Conservation (phyloP, 2,888 invertebrate species). For the Standfussiana lucernea region DNA sequence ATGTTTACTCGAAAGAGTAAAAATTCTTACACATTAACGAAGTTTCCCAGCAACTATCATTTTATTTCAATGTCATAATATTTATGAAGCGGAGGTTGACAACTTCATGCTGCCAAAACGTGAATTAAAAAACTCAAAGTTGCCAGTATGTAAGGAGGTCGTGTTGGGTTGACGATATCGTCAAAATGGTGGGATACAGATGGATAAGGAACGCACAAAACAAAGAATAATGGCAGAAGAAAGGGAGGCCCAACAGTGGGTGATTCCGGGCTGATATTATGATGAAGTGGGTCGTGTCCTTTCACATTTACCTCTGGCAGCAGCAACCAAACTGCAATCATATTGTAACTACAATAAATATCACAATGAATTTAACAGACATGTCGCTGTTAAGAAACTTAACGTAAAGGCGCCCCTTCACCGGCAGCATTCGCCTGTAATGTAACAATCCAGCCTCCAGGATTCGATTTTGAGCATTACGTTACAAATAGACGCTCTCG, state of each 20-base stretch:
- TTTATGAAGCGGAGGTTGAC: not conserved
- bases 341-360: not conserved
- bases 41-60: not conserved
- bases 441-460: too few species aligned
- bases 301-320: not conserved
- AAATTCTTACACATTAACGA: not conserved
- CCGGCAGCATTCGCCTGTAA: too few species aligned
- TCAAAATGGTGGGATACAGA: not conserved
- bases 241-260: too few species aligned
- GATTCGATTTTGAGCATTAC: too few species aligned
- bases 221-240: not conserved
- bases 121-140: not conserved
- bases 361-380: too few species aligned
- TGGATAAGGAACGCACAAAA: not conserved
- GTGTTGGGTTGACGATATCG: not conserved
- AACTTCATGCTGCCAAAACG: not conserved
- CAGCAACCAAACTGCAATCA: not conserved
- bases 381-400: too few species aligned
- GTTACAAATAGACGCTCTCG: too few species aligned
- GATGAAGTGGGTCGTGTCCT: not conserved
- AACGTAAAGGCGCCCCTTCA: too few species aligned
- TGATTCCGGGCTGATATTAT: too few species aligned
- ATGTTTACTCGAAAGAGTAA: not conserved
- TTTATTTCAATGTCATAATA: not conserved
- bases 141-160: not conserved